Evolutionary conservation across 2,797 vertebrate genomes (phyloP), one percentile per base, ranked within the genome.

Genomic region (Tolypeutes matacus): DNA sequence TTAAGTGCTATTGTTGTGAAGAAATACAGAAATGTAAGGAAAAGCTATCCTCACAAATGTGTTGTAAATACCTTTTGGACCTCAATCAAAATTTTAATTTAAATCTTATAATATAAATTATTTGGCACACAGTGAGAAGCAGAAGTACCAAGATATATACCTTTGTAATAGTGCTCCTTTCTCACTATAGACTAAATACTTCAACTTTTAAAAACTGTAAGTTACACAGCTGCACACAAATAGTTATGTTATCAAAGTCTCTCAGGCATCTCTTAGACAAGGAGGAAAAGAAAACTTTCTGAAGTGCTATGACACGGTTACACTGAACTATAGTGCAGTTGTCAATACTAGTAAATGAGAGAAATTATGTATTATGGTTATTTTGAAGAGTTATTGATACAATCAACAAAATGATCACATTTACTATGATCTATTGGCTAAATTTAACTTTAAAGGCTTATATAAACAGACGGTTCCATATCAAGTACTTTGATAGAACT

Each of bases 341-440:
- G 39, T 15, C 62, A 39, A 64, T 49, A 27, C 27, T 83, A 34
- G 1, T 53, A 65, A 80, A 65, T 76, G 34, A 90, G 80, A 85
- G 4, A 87, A 94, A 83, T 49, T 65, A 67, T 27, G 82, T 46
- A 60, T 65, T 62, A 76, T 25, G 17, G 23, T 34, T 18, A 62
- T 95, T 77, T 53, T 62, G 76, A 94, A 80, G 94, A 58, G n/a
- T 65, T 84, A 91, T 80, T 46, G 67, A 81, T 89, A 62, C 1
- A 83, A 76, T 94, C n/a, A 81, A 64, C 12, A 29, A 83, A 91
- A 90, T 31, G 75, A 80, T 86, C 83, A 86, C 23, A 81, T 95
- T 93, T 86, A 75, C 89, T 91, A 93, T 72, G 72, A 81, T 73
- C 60, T 86, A 86, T 51, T 82, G n/a, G 42, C 39, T 95, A 85